phyloP scores from a whole-genome alignment of 2,888 invertebrate species.

The Agrilus biguttatus region DNA sequence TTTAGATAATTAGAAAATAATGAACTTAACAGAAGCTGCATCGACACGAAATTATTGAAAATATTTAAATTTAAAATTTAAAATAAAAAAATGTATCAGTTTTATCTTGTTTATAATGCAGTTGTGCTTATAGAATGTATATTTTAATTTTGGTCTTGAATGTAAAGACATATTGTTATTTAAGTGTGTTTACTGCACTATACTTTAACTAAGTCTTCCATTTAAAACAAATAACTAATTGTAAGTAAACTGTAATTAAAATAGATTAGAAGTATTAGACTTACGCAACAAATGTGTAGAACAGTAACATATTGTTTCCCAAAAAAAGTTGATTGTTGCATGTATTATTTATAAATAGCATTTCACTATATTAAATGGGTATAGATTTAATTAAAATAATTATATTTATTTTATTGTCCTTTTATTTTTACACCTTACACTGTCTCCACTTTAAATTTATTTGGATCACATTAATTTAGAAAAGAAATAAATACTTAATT shows the following conservation, averaged over 20 bases:
- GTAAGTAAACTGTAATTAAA: slow-evolving; percentile 24
- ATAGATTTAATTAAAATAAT: no score
- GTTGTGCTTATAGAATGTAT: slow-evolving; percentile 19
- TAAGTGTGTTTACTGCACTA: slow-evolving; percentile 20
- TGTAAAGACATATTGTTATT: slow-evolving; percentile 9
- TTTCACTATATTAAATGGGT: slow-evolving; percentile 2
- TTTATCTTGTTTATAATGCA: slow-evolving; percentile 8
- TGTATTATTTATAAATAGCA: slow-evolving; percentile 22
- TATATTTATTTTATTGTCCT: no score
- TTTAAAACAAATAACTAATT: slow-evolving; percentile 35
- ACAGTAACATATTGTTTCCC: slow-evolving; percentile 22
- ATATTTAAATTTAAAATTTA: no score
- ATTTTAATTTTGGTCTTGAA: slow-evolving; percentile 14
- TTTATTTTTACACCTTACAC: no score
- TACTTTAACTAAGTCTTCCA: slow-evolving; percentile 35
- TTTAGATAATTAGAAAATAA: no score
- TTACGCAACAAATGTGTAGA: slow-evolving; percentile 23
- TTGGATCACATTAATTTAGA: no score
- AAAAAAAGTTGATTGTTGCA: slow-evolving; percentile 28
- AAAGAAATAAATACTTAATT: no score
- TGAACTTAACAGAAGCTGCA: no score
- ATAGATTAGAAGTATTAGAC: slow-evolving; percentile 13
- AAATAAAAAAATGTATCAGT: not conserved
- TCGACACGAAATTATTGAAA: no score
- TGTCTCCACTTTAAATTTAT: no score